Conservation (phyloP, 2,888 invertebrate species). For the Crepidodera aurea region DNA sequence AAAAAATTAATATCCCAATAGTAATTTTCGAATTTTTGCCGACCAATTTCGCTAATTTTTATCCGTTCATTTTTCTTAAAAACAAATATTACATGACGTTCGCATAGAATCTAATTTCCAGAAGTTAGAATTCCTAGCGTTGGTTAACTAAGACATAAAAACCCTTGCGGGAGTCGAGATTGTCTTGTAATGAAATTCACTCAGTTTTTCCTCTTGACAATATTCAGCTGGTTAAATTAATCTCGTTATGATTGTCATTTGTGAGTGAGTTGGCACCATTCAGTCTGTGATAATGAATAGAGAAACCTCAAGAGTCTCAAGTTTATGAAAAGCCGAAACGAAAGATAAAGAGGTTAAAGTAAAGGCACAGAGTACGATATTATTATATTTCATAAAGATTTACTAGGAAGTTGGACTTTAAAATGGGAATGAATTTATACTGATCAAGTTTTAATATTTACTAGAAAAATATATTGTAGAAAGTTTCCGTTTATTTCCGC, state of each 20-base stretch:
- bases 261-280: slow-evolving; percentile 11
- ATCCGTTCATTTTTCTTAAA: too few relatives aligned
- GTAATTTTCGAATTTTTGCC: too few relatives aligned
- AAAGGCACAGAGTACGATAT: neutral
- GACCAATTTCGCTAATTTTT: too few relatives aligned
- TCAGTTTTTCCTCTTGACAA: slow-evolving; percentile 7
- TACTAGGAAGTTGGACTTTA: neutral
- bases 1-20: too few relatives aligned
- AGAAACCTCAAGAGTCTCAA: neutral
- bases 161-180: slow-evolving; percentile 2
- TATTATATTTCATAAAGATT: neutral
- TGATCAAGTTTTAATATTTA: too few relatives aligned
- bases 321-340: neutral
- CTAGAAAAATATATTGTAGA: too few relatives aligned
- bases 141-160: neutral
- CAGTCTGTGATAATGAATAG: neutral
- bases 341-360: neutral
- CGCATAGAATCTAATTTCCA: too few relatives aligned
- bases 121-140: neutral
- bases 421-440: too few relatives aligned
- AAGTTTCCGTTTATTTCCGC: too few relatives aligned
- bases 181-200: slow-evolving; percentile 2
- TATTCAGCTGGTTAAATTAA: slow-evolving; percentile 15
- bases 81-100: too few relatives aligned
- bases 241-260: slow-evolving; percentile 15